A percentile compares a stretch with the other conserved stretches of the same genome.
Evolutionary conservation across 2,888 invertebrate species (phyloP).

Genomic region (Pachycephus smyrnensis): DNA sequence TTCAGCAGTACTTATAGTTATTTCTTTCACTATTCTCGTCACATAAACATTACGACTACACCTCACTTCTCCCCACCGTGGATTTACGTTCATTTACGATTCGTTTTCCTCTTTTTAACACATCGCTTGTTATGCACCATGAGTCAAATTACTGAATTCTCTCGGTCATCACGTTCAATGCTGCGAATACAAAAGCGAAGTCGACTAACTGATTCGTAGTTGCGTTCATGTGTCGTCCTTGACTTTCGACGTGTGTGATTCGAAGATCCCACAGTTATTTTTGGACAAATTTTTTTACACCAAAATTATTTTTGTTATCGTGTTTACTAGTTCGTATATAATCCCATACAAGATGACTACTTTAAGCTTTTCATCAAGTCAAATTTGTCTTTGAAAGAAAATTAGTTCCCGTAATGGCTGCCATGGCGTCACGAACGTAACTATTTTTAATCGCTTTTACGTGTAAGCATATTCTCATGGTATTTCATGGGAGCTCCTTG

Average conservation of each 20-base stretch:
- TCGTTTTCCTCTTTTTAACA: not conserved
- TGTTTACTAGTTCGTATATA: too few relatives aligned
- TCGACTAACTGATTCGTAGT: not conserved
- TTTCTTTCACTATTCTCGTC: not conserved
- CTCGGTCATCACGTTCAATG: not conserved
- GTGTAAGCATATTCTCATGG: not conserved
- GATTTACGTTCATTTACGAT: not conserved
- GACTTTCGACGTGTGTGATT: not conserved
- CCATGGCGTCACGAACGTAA: not conserved
- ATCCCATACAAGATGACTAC: not conserved
- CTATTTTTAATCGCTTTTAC: not conserved
- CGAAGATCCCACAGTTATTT: not conserved
- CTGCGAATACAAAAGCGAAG: not conserved
- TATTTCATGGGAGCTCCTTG: not conserved
- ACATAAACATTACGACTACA: not conserved
- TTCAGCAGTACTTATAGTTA: not conserved
- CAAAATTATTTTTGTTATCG: not conserved
- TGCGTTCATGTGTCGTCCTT: not conserved
- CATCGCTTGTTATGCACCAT: not conserved
- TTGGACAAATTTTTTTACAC: not conserved
- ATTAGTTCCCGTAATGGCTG: not conserved
- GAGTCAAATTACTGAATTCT: constrained; percentile 1
- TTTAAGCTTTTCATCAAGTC: not conserved
- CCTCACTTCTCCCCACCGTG: not conserved
- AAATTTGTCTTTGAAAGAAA: not conserved